phyloP scores from a whole-genome alignment of 2,113 vertebrate species.

The Heptranchias perlo region DNA sequence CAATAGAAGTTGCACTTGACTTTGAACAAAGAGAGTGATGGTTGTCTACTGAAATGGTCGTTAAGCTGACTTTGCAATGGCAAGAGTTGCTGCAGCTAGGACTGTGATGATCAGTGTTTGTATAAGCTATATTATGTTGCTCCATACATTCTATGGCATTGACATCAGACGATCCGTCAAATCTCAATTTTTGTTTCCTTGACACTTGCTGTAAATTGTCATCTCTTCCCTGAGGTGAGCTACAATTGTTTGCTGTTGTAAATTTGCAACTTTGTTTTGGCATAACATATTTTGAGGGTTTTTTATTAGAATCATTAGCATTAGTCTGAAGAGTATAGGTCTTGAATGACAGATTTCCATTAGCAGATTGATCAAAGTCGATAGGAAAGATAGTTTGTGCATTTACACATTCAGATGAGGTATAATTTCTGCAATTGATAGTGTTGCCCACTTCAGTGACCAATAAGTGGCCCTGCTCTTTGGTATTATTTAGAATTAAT shows the following conservation, averaged over 20 bases:
- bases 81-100: neutral
- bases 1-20: neutral
- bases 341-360: neutral
- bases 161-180: neutral
- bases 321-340: neutral
- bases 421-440: neutral
- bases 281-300: neutral
- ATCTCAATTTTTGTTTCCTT: neutral
- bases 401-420: neutral
- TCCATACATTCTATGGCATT: neutral
- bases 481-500: neutral
- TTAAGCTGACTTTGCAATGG: neutral
- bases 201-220: neutral
- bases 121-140: neutral
- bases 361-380: neutral
- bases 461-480: neutral
- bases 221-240: slow-evolving; percentile 7
- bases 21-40: slow-evolving; percentile 1
- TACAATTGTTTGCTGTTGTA: neutral
- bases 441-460: neutral
- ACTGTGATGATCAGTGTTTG: neutral
- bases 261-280: neutral
- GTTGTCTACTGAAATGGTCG: neutral
- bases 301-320: neutral
- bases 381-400: neutral